phyloP scores from a whole-genome alignment of 2,888 invertebrate species.

The Calameuta filiformis region DNA sequence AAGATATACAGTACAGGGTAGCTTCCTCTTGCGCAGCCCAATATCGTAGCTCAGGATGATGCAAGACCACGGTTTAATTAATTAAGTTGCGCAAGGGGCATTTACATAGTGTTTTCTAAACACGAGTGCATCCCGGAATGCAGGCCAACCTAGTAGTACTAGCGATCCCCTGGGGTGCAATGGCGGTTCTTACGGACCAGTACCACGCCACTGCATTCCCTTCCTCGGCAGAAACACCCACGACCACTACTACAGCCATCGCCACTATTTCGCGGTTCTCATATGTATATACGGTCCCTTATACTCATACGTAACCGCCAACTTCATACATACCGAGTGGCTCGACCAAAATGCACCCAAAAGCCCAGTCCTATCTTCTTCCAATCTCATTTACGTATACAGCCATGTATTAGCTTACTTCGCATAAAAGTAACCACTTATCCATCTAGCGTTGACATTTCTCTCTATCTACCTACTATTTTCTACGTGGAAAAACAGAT shows the following conservation, averaged over 20 bases:
- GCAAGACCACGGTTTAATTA: conserved; percentile 43
- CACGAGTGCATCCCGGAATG: conserved; percentile 21
- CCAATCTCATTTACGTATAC: conserved; percentile 44
- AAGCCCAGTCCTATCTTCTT: conserved; percentile 18
- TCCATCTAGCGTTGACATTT: background rate
- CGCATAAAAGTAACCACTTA: background rate
- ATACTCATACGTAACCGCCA: background rate
- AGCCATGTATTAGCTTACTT: background rate
- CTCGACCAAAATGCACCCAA: conserved; percentile 1
- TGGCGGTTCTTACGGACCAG: conserved; percentile 40
- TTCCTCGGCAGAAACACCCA: background rate
- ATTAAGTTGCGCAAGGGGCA: conserved; percentile 48
- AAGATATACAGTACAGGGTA: background rate
- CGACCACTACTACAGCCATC: background rate
- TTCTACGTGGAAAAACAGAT: background rate
- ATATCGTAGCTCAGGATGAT: background rate
- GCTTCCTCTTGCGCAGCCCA: background rate
- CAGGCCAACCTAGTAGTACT: conserved; percentile 28
- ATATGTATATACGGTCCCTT: background rate
- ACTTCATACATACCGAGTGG: background rate
- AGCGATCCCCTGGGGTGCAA: conserved; percentile 47
- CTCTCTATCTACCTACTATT: background rate
- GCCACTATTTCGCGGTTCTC: background rate
- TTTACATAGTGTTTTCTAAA: conserved; percentile 46
- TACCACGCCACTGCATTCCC: background rate